Evolutionary conservation across 2,888 invertebrate species (phyloP).

Genomic region (Pheosia tremula): DNA sequence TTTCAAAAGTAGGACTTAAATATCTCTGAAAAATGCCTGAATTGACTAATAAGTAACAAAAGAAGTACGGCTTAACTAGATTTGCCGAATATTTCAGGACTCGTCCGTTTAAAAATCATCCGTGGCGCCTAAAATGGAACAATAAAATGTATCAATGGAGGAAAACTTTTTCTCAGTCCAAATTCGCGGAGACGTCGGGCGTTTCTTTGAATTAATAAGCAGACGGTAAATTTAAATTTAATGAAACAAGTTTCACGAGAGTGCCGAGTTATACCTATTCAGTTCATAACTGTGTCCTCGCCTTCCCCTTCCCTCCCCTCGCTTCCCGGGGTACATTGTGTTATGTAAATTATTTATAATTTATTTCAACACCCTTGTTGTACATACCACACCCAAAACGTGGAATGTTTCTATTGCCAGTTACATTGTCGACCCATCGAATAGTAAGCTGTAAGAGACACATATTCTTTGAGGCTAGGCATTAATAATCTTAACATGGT

Average conservation of each 20-base stretch:
- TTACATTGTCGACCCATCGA: too few species aligned
- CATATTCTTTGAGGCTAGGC: too few species aligned
- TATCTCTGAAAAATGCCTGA: background rate
- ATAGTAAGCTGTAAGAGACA: too few species aligned
- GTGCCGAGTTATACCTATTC: conserved; percentile 58
- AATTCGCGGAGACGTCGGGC: conserved; percentile 56
- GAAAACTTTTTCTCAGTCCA: conserved; percentile 43
- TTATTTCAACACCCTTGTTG: conserved; percentile 1
- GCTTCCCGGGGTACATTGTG: conserved; percentile 51
- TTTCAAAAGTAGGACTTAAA: conserved; percentile 2
- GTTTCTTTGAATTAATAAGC: conserved; percentile 75
- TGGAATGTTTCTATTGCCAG: too few species aligned
- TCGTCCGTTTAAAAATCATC: conserved; percentile 38
- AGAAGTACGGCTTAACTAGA: conserved; percentile 14
- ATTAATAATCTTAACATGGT: too few species aligned
- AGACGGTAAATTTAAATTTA: conserved; percentile 76
- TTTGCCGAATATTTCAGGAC: conserved; percentile 28
- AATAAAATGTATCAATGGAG: conserved; percentile 54
- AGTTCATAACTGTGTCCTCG: conserved; percentile 54
- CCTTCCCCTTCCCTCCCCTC: conserved; percentile 44
- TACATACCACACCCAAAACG: background rate
- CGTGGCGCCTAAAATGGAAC: conserved; percentile 45
- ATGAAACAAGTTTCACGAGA: conserved; percentile 74
- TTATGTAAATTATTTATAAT: conserved; percentile 55
- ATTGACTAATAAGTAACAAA: conserved; percentile 17